Evolutionary conservation across 2,797 vertebrate genomes (phyloP).

Genomic region (Cichlasoma orientale): DNA sequence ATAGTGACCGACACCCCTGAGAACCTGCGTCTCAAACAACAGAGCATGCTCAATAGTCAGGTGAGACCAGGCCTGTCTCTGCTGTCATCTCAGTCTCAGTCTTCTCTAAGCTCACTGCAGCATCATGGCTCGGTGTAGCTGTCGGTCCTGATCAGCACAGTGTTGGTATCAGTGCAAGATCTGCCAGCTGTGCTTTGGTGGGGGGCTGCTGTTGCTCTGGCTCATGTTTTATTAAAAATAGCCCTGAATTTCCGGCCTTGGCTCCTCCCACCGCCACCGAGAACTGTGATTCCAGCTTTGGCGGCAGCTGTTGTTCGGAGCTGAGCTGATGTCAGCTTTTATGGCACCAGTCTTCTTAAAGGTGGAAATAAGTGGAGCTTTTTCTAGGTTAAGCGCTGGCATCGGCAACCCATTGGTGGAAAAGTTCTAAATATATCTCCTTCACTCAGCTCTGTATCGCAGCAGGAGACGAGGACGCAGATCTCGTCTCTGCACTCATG

Average conservation of each 20-base stretch:
- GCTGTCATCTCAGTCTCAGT: not conserved
- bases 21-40: constrained; percentile 96
- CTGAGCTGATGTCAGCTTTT: not conserved
- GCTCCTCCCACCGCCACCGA: not conserved
- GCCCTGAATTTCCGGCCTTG: not conserved
- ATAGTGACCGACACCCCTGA: constrained; percentile 96
- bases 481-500: not conserved
- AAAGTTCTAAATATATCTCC: not conserved
- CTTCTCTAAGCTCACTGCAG: constrained; percentile 25
- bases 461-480: not conserved
- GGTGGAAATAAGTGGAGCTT: not conserved
- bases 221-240: not conserved
- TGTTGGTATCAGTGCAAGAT: not conserved
- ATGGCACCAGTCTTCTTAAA: not conserved
- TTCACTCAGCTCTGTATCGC: not conserved
- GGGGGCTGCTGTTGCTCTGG: not conserved
- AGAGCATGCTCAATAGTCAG: constrained; percentile 96
- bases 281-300: not conserved
- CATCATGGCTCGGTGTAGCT: not conserved
- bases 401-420: not conserved
- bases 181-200: not conserved
- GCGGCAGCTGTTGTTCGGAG: not conserved
- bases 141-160: not conserved
- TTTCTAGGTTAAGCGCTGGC: not conserved
- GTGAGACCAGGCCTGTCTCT: constrained; percentile 64